Conservation (phyloP, 2,888 invertebrate genomes). For the Hyalella azteca region DNA sequence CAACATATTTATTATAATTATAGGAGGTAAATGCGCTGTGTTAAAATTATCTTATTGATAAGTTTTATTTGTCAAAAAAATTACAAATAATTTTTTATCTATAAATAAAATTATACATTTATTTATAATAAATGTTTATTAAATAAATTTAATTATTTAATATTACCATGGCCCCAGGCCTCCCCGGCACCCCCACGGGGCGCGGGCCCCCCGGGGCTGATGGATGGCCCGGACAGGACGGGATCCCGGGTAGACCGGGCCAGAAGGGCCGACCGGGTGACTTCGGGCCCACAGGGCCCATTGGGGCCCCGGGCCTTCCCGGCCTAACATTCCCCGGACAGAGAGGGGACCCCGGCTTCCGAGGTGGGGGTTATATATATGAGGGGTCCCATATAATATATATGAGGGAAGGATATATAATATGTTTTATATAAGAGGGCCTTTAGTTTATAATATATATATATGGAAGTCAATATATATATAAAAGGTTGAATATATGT, state of each 20-base stretch:
- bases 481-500: too few species aligned
- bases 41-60: too few species aligned
- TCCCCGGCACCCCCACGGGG: background rate
- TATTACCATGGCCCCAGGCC: background rate
- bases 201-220: slow-evolving; percentile 60
- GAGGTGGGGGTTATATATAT: slow-evolving; percentile 68
- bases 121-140: too few species aligned
- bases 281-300: slow-evolving; percentile 56
- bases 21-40: too few species aligned
- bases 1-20: too few species aligned
- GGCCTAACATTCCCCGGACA: slow-evolving; percentile 67
- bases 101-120: too few species aligned
- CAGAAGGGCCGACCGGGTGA: slow-evolving; percentile 39
- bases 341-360: slow-evolving; percentile 68
- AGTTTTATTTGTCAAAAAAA: background rate
- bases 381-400: too few species aligned
- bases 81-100: background rate
- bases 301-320: slow-evolving; percentile 66
- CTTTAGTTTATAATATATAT: too few species aligned
- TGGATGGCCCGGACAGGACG: slow-evolving; percentile 61
- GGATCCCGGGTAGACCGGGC: slow-evolving; percentile 60
- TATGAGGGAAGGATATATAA: too few species aligned
- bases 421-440: too few species aligned
- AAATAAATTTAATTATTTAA: too few species aligned
- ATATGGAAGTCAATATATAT: too few species aligned